Percentiles rank a stretch among this genome's conserved stretches.
Conservation (phyloP, 2,888 invertebrate genomes). For the Protodeltote pygarga region DNA sequence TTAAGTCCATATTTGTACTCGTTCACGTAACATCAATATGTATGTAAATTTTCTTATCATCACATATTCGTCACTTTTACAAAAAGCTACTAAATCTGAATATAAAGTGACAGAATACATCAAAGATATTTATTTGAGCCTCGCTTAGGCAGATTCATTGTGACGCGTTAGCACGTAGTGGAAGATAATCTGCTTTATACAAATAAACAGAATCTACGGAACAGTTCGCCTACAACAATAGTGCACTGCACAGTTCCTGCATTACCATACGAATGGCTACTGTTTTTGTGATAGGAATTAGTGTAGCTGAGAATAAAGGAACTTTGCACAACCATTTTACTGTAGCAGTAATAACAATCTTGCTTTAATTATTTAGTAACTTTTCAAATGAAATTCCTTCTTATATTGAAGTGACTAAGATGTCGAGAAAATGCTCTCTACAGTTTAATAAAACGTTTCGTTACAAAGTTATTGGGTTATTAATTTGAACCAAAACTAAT, state of each 20-base stretch:
- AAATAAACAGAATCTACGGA: conserved; percentile 41
- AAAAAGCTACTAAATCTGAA: conserved; percentile 16
- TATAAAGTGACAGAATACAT: conserved; percentile 31
- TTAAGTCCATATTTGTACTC: conserved; percentile 9
- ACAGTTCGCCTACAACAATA: conserved; percentile 42
- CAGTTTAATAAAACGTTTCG: no score
- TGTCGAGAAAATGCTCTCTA: no score
- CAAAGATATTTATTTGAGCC: conserved; percentile 29
- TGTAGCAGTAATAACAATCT: conserved; percentile 13
- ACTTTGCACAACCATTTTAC: conserved; percentile 25
- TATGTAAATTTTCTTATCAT: conserved; percentile 34
- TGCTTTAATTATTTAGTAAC: conserved; percentile 21
- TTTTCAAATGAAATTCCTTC: background rate
- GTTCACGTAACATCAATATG: conserved; percentile 26
- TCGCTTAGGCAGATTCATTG: conserved; percentile 36
- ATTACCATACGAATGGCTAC: conserved; percentile 49
- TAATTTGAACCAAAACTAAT: conserved; percentile 36
- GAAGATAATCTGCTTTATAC: conserved; percentile 39
- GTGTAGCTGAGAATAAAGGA: conserved; percentile 30
- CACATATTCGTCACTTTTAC: conserved; percentile 21
- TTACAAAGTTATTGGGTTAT: conserved; percentile 25
- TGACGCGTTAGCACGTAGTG: conserved; percentile 34
- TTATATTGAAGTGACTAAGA: background rate
- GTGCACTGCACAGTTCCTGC: conserved; percentile 36
- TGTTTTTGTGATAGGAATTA: conserved; percentile 49